Conservation (phyloP, 2,888 invertebrate species). For the Lagria hirta region DNA sequence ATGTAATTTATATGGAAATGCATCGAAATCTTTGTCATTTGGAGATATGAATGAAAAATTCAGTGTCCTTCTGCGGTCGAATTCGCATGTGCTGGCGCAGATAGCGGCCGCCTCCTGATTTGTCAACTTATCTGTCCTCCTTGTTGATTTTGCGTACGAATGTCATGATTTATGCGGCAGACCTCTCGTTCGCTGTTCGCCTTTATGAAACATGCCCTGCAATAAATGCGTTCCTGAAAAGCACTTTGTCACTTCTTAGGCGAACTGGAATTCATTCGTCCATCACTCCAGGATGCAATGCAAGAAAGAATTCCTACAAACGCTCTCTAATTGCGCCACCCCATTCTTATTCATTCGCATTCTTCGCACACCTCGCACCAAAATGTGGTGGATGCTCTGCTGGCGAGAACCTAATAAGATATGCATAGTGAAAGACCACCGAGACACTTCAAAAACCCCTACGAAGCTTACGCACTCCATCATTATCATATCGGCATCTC, state of each 20-base stretch:
- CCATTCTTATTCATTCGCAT: constrained; percentile 39
- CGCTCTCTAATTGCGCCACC: constrained; percentile 43
- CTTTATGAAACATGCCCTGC: constrained; percentile 37
- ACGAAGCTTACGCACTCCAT: constrained; percentile 17
- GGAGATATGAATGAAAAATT: constrained; percentile 56
- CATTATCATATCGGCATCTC: constrained; percentile 25
- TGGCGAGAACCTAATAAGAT: constrained; percentile 43
- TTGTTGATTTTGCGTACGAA: constrained; percentile 48
- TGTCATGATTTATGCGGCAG: constrained; percentile 35
- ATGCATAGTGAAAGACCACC: constrained; percentile 22
- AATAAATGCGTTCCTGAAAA: constrained; percentile 40
- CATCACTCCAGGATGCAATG: constrained; percentile 37
- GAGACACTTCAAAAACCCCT: constrained; percentile 12
- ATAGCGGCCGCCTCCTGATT: constrained; percentile 49
- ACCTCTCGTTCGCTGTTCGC: constrained; percentile 23
- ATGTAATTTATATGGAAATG: constrained; percentile 60
- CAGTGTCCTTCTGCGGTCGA: constrained; percentile 48
- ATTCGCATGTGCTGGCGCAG: constrained; percentile 45
- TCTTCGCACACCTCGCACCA: constrained; percentile 39
- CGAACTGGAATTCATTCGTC: constrained; percentile 41
- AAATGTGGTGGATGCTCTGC: too few species aligned
- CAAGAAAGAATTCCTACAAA: constrained; percentile 45
- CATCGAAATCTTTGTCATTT: constrained; percentile 56
- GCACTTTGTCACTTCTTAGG: constrained; percentile 39
- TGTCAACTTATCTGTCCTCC: constrained; percentile 48